These are phyloP conservation scores for Apostichopus leukothele DNA, from an alignment of 53 echinoderm and acorn worm genomes.

Conservation along the genomic window DNA sequence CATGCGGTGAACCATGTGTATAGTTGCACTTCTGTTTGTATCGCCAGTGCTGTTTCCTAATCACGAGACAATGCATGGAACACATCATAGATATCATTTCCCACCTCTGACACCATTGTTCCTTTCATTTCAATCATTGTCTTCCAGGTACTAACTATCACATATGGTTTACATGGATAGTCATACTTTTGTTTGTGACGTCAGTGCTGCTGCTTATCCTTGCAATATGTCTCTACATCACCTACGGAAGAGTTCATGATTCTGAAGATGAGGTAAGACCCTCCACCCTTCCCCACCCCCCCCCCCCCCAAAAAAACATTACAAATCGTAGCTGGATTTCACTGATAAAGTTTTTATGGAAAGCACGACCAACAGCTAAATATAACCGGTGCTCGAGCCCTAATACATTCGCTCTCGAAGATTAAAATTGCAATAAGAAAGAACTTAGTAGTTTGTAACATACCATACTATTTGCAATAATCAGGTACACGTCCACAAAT, in stretches of 20 bases:
- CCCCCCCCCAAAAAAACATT: too few relatives aligned
- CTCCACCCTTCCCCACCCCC: too few relatives aligned
- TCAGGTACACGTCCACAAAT: too few relatives aligned
- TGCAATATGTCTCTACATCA: slow-evolving; percentile 17
- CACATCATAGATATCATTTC: not conserved
- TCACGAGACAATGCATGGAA: not conserved
- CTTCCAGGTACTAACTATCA: not conserved
- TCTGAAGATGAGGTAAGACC: not conserved
- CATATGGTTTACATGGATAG: slow-evolving; percentile 29
- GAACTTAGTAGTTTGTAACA: too few relatives aligned
- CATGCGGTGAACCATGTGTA: not conserved
- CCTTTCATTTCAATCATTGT: not conserved
- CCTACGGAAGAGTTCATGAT: not conserved
- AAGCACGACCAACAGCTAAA: too few relatives aligned
- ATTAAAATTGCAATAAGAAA: too few relatives aligned
- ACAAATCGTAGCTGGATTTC: too few relatives aligned
- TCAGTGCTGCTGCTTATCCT: slow-evolving; percentile 34
- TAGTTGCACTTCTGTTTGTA: not conserved
- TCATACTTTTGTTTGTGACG: slow-evolving; percentile 23
- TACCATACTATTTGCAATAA: too few relatives aligned
- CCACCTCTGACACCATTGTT: too few relatives aligned
- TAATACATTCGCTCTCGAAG: too few relatives aligned
- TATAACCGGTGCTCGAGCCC: too few relatives aligned
- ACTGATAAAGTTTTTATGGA: too few relatives aligned
- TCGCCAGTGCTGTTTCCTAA: not conserved